A percentile compares a stretch with the other conserved stretches of the same genome.
These are phyloP conservation scores for Blera fallax DNA, from an alignment of 2,888 invertebrate species.

Conservation along the genomic window DNA sequence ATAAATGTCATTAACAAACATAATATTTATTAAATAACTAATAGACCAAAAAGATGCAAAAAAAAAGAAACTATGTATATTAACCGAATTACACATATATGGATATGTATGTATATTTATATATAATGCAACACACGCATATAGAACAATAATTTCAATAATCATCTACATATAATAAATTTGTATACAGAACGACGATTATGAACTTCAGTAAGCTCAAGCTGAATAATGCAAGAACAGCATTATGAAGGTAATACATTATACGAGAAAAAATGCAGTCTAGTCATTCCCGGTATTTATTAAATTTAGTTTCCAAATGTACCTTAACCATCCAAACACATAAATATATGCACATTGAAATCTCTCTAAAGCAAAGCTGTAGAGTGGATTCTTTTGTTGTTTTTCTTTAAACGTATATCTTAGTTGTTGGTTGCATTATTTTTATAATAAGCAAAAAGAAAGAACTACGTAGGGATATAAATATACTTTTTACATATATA, in stretches of 20 bases:
- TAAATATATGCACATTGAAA: conserved; percentile 25
- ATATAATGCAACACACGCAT: conserved; percentile 19
- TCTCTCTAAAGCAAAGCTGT: conserved; percentile 59
- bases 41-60: conserved; percentile 64
- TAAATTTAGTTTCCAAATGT: conserved; percentile 68
- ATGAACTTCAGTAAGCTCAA: conserved; percentile 45
- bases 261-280: conserved; percentile 45
- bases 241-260: not conserved
- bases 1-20: conserved; percentile 21
- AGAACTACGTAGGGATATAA: not conserved
- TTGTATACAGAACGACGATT: conserved; percentile 33
- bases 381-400: conserved; percentile 13
- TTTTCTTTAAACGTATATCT: not conserved
- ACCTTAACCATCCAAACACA: conserved; percentile 66
- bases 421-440: conserved; percentile 20
- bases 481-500: no score
- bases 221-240: conserved; percentile 21
- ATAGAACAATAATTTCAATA: conserved; percentile 49
- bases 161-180: conserved; percentile 45
- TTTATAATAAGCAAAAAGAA: not conserved
- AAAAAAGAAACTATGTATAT: conserved; percentile 47
- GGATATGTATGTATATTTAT: conserved; percentile 17
- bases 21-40: conserved; percentile 56
- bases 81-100: conserved; percentile 33
- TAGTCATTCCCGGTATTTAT: conserved; percentile 71